phyloP scores from a whole-genome alignment of 2,888 invertebrate genomes.

The Helobdella robusta region DNA sequence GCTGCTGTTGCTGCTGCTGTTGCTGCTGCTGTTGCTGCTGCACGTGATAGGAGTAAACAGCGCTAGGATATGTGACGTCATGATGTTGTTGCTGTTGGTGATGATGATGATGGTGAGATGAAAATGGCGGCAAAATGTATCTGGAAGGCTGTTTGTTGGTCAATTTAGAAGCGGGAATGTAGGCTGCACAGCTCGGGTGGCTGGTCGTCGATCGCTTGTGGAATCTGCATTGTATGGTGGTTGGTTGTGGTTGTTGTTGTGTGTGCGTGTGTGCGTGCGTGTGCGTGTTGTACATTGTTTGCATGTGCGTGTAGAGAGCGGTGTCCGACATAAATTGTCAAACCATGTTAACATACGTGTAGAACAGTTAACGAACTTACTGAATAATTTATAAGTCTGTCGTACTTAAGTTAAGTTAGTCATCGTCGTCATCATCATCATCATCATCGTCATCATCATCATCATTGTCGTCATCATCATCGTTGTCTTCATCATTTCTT shows the following conservation, averaged over 20 bases:
- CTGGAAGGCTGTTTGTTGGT: neutral
- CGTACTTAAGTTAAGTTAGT: too few species aligned
- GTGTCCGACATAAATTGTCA: too few species aligned
- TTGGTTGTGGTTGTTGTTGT: neutral
- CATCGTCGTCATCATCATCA: neutral
- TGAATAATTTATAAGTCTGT: too few species aligned
- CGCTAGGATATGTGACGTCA: too few species aligned
- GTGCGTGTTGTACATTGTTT: neutral
- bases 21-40: conserved; percentile 2
- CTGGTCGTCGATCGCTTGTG: conserved; percentile 5
- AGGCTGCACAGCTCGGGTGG: neutral
- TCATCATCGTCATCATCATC: conserved; percentile 13
- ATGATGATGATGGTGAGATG: conserved; percentile 6
- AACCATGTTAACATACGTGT: too few species aligned
- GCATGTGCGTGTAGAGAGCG: neutral
- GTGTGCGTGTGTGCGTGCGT: neutral
- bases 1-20: neutral
- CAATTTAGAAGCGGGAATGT: neutral
- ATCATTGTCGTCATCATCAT: neutral
- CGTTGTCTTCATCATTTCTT: neutral
- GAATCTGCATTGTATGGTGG: neutral
- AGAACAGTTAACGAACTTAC: too few species aligned
- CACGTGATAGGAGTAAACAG: neutral
- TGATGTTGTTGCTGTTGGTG: conserved; percentile 6
- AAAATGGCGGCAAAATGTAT: neutral